Evolutionary conservation across 2,113 vertebrate genomes (phyloP).

Genomic region (Noturus placidus): DNA sequence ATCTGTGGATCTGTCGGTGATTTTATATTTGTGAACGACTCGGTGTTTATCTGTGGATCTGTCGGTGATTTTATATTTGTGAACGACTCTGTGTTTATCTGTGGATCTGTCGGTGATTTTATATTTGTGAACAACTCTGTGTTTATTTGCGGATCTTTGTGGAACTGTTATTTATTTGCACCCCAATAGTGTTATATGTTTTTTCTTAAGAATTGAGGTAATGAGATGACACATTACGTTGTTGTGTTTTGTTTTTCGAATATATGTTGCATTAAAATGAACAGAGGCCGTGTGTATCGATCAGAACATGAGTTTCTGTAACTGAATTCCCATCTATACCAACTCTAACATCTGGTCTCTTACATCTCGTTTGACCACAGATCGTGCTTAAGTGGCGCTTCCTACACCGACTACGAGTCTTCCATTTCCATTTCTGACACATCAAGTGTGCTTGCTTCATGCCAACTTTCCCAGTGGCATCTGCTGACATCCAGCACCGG

Average conservation of each 20-base stretch:
- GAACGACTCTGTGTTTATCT: background rate
- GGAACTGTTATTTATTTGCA: background rate
- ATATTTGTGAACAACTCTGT: background rate
- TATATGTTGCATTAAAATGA: background rate
- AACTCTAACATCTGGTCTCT: constrained; percentile 50
- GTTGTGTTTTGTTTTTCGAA: background rate
- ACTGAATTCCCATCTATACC: constrained; percentile 34
- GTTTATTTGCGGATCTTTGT: background rate
- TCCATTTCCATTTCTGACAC: constrained; percentile 69
- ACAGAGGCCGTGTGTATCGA: background rate
- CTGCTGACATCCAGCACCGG: constrained; percentile 61
- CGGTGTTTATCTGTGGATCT: background rate
- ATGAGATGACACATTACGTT: background rate
- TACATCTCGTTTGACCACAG: constrained; percentile 27
- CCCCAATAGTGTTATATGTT: background rate
- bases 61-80: background rate
- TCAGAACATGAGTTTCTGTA: constrained; percentile 13
- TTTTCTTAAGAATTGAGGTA: background rate
- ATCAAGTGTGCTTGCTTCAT: constrained; percentile 69
- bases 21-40: background rate
- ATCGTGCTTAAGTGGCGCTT: constrained; percentile 66
- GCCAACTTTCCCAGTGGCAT: constrained; percentile 77
- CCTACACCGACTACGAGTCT: constrained; percentile 61
- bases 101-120: background rate
- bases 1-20: background rate